Conservation (phyloP, 1,140 invertebrate genomes). For the Drosophila prosaltans region DNA sequence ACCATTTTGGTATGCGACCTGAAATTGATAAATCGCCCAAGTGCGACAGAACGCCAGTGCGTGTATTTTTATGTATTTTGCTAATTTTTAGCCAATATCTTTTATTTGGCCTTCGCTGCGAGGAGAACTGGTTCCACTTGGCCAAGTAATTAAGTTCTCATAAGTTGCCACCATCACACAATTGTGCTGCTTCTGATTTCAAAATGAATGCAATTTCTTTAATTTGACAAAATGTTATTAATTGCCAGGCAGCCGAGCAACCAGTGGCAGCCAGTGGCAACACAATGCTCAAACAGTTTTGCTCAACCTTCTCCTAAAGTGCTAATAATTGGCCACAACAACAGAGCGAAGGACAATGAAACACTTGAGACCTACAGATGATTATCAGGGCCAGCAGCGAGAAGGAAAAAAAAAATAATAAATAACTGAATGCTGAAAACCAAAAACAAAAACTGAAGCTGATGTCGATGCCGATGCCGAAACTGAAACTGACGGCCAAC, state of each 20-base stretch:
- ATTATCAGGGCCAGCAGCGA: constrained; percentile 39
- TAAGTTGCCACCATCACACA: neutral
- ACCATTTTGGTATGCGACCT: constrained; percentile 73
- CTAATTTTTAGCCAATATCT: constrained; percentile 39
- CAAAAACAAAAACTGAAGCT: constrained; percentile 16
- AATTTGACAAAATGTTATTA: constrained; percentile 76
- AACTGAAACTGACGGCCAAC: constrained; percentile 18
- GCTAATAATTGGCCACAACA: constrained; percentile 69
- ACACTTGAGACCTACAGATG: constrained; percentile 41
- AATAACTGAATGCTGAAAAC: constrained; percentile 24
- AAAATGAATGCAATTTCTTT: constrained; percentile 63
- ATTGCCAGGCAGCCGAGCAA: constrained; percentile 40
- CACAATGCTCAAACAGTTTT: constrained; percentile 59
- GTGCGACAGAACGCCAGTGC: constrained; percentile 60
- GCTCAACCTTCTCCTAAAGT: constrained; percentile 58
- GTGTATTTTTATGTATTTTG: constrained; percentile 7
- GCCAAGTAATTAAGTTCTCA: constrained; percentile 39
- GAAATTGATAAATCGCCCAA: constrained; percentile 77
- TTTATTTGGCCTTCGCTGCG: constrained; percentile 51
- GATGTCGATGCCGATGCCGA: neutral
- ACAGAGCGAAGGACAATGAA: constrained; percentile 63
- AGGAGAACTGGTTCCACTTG: constrained; percentile 43
- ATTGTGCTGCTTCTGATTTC: neutral
- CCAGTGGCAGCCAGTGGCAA: neutral
- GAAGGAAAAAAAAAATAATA: constrained; percentile 22